Base-by-base conservation (phyloP, 1,140 invertebrate species). In the Cydia pomonella region DNA sequence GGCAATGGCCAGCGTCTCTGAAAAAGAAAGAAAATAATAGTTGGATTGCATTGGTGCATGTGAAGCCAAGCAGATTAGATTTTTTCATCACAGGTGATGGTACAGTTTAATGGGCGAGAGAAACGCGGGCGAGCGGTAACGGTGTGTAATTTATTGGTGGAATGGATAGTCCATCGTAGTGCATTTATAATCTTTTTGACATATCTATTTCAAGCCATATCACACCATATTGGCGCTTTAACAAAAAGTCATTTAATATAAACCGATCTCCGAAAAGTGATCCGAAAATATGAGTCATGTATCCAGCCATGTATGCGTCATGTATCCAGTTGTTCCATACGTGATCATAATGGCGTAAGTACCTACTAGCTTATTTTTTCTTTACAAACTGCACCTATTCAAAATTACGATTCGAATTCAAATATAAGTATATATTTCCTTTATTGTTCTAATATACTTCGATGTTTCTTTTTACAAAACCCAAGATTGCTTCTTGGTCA, bases 1-100 rank as follows among this genome's bases (percentile, higher is more conserved):
- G 82, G 78, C 80, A 82, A 83, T 82, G 82, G 78, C 79, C 80
- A 76, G 73, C 50, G 76, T 84, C 84, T 82, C 78, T 77, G 73
- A 76, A 69, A 69, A 69, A 69, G 64, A 41, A 69, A 59, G 53
- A 69, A 69, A 69, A 33, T 50, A 18, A n/a, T 50, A 38, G 64
- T 41, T 69, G 27, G 16, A 69, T 69, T 69, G 64, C 29, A 69
- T 69, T 69, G 64, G 64, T 69, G 63, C 63, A 64, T 29, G 63
- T 64, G 64, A 69, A 33, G 64, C 27, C 27, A 69, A 69, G 64
- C 64, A 69, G 64, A 69, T 69, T 69, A 59, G 53, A 59, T 59
- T 59, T 59, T 59, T 59, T 59, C 53, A 59, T 59, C 53, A 59
- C 53, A 59, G 53, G 53, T 59, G 53, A 59, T n/a, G 18, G 18